Conservation (phyloP, 2,888 invertebrate genomes). For the Ochropacha duplaris region DNA sequence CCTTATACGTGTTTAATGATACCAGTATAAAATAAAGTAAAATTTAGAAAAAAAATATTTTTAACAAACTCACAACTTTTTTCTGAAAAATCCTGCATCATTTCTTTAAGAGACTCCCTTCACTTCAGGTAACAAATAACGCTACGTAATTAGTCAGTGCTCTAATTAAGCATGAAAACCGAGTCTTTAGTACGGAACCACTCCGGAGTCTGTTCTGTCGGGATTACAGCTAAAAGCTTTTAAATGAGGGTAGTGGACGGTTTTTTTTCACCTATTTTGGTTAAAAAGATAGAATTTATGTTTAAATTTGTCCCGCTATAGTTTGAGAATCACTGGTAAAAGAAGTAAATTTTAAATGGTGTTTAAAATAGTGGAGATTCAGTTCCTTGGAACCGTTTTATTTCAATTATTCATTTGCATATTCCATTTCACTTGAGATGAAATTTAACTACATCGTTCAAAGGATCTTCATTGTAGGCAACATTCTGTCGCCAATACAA, state of each 20-base stretch:
- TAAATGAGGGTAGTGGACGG: conserved; percentile 26
- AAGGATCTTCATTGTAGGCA: too few species aligned
- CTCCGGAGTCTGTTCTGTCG: conserved; percentile 26
- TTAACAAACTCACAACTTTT: neutral
- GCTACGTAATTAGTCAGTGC: conserved; percentile 32
- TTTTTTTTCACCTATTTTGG: conserved; percentile 19
- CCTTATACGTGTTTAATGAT: too few species aligned
- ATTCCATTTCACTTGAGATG: too few species aligned
- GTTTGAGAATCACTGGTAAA: conserved; percentile 7
- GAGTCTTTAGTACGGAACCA: conserved; percentile 21
- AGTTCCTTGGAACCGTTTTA: neutral
- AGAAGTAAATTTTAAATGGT: neutral
- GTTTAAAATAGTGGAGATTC: neutral
- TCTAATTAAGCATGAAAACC: conserved; percentile 44
- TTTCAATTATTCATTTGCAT: too few species aligned
- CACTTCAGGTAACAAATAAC: conserved; percentile 6
- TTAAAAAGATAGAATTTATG: conserved; percentile 21
- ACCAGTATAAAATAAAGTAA: too few species aligned
- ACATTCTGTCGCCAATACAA: too few species aligned
- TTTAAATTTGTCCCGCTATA: conserved; percentile 16
- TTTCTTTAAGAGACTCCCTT: neutral
- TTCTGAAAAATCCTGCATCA: neutral
- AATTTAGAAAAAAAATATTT: neutral
- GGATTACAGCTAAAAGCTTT: conserved; percentile 43
- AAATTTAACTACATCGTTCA: too few species aligned